These are phyloP conservation scores for Hydrophis major DNA, from an alignment of 2,797 vertebrate genomes.

Conservation along the genomic window DNA sequence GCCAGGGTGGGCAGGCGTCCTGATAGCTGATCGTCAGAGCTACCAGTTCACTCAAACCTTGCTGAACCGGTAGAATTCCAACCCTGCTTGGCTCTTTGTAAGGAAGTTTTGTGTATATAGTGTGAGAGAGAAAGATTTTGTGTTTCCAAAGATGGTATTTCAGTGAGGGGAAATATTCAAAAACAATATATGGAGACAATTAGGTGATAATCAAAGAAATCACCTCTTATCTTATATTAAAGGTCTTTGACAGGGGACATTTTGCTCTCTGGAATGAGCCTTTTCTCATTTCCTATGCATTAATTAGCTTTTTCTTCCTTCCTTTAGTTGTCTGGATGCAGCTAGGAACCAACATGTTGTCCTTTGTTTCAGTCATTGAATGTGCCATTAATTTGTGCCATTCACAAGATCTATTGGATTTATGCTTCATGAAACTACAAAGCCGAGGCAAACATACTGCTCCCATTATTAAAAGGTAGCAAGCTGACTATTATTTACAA, in stretches of 20 bases:
- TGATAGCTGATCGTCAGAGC: no score
- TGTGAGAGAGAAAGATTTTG: background rate
- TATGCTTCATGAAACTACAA: background rate
- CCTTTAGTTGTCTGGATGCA: background rate
- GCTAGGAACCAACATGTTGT: background rate
- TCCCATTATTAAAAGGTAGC: constrained; percentile 13
- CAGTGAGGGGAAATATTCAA: background rate
- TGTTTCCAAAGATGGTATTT: background rate
- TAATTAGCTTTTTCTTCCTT: background rate
- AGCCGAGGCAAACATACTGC: background rate
- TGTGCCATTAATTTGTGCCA: constrained; percentile 4
- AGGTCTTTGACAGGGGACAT: no score
- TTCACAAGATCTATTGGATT: background rate
- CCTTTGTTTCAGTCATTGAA: background rate
- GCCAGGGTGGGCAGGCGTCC: no score
- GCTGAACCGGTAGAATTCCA: no score
- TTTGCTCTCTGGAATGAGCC: background rate
- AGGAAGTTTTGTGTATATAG: background rate
- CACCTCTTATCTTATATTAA: background rate
- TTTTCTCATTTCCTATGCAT: background rate
- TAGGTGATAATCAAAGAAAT: background rate
- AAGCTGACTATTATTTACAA: constrained; percentile 32
- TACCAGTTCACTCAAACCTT: no score
- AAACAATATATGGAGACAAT: background rate
- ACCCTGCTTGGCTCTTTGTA: background rate